Evolutionary conservation across 2,797 vertebrate genomes (phyloP).

Genomic region (Schizopygopsis pylzovi): DNA sequence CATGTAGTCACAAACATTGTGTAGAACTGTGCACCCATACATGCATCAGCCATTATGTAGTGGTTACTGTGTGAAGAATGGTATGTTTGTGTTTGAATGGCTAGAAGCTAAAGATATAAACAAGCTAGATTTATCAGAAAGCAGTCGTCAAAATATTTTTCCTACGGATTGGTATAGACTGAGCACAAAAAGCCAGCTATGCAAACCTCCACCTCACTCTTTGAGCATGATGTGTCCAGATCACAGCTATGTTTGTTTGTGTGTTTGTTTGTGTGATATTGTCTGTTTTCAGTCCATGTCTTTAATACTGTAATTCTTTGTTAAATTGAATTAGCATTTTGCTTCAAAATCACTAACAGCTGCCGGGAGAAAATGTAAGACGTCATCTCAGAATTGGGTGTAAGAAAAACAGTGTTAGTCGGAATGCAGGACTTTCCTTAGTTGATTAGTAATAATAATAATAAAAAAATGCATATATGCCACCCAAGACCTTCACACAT

Average conservation of each 20-base stretch:
- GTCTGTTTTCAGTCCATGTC: slow-evolving; percentile 76
- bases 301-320: slow-evolving; percentile 81
- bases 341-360: slow-evolving; percentile 87
- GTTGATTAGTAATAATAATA: background rate
- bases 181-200: slow-evolving; percentile 77
- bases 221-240: slow-evolving; percentile 99
- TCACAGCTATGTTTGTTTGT: slow-evolving; percentile 73
- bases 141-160: background rate
- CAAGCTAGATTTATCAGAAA: background rate
- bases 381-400: slow-evolving; percentile 43
- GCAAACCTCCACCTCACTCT: slow-evolving; percentile 76
- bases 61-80: slow-evolving; percentile 35
- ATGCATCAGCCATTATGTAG: slow-evolving; percentile 39
- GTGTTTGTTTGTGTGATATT: slow-evolving; percentile 70
- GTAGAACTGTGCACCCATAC: slow-evolving; percentile 2
- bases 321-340: slow-evolving; percentile 82
- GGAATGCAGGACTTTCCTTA: background rate
- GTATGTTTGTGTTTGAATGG: slow-evolving; percentile 51
- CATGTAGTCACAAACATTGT: slow-evolving; percentile 34
- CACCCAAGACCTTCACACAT: background rate
- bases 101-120: background rate
- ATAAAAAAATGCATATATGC: background rate
- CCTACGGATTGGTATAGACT: slow-evolving; percentile 65
- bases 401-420: background rate
- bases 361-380: slow-evolving; percentile 74